Percentiles rank a stretch among this genome's conserved stretches.
Conservation (phyloP, 2,113 vertebrate species). For the Dipodomys stephensi region DNA sequence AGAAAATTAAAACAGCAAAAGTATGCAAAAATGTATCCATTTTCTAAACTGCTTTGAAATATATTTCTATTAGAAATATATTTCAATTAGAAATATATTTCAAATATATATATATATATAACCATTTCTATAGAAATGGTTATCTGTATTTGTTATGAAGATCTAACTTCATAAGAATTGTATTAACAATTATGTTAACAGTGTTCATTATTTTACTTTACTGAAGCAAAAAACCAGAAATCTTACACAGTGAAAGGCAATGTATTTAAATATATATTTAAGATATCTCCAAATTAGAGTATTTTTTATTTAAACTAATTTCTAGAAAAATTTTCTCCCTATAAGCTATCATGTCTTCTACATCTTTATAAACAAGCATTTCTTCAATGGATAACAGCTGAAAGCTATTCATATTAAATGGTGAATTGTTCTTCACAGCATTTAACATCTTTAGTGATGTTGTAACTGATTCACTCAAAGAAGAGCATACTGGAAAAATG, state of each 20-base stretch:
- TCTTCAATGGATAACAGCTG: constrained; percentile 92
- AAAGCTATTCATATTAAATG: constrained; percentile 76
- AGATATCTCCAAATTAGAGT: constrained; percentile 60
- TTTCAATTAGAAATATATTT: not conserved
- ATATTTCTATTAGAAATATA: constrained; percentile 33
- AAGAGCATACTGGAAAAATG: constrained; percentile 92
- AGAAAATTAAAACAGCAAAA: not conserved
- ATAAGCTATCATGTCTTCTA: constrained; percentile 92
- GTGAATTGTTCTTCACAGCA: constrained; percentile 81
- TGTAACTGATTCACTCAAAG: constrained; percentile 87
- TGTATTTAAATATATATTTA: constrained; percentile 39
- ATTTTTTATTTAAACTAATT: constrained; percentile 82
- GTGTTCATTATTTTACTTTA: constrained; percentile 73
- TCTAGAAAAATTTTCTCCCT: constrained; percentile 89
- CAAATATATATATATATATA: no score
- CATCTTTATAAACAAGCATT: constrained; percentile 91
- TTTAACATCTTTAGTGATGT: constrained; percentile 89
- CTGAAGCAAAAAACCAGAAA: not conserved
- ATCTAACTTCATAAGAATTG: no score
- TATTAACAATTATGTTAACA: constrained; percentile 20
- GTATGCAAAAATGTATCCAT: not conserved
- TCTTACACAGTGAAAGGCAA: not conserved
- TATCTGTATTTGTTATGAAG: constrained; percentile 66
- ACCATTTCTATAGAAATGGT: constrained; percentile 40
- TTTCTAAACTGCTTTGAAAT: constrained; percentile 69